These are phyloP conservation scores for Drosophila incognita DNA, from an alignment of 2,888 invertebrate species.

Conservation along the genomic window DNA sequence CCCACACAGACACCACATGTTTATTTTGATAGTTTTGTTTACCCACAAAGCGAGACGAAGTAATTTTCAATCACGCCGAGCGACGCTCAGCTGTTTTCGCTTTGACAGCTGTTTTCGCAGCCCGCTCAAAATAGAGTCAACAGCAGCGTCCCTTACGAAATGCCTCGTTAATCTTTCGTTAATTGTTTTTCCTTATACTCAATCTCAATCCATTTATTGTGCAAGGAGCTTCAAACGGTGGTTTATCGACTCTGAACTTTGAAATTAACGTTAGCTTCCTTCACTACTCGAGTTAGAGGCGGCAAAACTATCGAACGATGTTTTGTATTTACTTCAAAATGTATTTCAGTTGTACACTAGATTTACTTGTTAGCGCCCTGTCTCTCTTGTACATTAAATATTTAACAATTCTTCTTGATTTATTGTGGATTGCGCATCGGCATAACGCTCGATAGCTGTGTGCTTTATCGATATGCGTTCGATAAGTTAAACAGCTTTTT, in stretches of 20 bases:
- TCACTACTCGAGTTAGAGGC: not conserved
- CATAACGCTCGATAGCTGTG: not conserved
- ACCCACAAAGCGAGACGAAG: conserved; percentile 34
- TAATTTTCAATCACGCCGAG: conserved; percentile 18
- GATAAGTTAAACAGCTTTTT: not conserved
- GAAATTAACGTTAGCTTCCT: not conserved
- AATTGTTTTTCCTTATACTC: not conserved
- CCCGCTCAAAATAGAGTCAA: not conserved
- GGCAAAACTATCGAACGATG: conserved; percentile 15
- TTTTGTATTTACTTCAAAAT: not conserved
- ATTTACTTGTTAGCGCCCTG: not conserved
- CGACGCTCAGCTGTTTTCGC: conserved; percentile 43
- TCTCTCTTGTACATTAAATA: not conserved
- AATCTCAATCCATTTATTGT: not conserved
- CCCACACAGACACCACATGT: conserved; percentile 70
- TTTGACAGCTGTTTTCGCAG: conserved; percentile 27
- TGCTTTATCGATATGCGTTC: not conserved
- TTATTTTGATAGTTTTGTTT: conserved; percentile 51
- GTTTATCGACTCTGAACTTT: conserved; percentile 2
- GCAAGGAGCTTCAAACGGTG: not conserved
- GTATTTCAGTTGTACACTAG: not conserved
- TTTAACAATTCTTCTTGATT: not conserved
- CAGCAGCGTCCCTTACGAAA: not conserved
- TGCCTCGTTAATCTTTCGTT: not conserved
- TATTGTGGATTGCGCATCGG: not conserved